Evolutionary conservation across 2,888 invertebrate species (phyloP).

Genomic region (Alsophila aescularia): DNA sequence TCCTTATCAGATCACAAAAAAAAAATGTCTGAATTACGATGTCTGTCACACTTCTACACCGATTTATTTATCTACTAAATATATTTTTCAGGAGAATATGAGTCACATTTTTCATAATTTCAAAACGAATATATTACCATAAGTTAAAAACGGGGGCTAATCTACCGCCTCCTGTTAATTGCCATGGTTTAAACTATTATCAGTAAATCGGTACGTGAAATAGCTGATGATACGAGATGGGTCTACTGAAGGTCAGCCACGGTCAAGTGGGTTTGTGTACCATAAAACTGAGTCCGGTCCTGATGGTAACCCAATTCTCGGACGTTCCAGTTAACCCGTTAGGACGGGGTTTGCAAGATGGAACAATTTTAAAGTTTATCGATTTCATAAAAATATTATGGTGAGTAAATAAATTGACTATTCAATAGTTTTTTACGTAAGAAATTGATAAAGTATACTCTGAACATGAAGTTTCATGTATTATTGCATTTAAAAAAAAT

Average conservation of each 20-base stretch:
- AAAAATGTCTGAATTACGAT: too few relatives aligned
- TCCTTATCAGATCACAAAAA: too few relatives aligned
- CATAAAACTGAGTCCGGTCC: slow-evolving; percentile 53
- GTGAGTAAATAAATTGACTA: too few relatives aligned
- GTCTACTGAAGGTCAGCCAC: slow-evolving; percentile 49
- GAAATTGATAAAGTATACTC: too few relatives aligned
- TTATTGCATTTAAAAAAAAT: too few relatives aligned
- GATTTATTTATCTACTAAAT: too few relatives aligned
- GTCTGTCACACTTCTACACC: too few relatives aligned
- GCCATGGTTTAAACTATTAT: background rate
- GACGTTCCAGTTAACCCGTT: slow-evolving; percentile 53
- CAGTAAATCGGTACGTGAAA: slow-evolving; percentile 1
- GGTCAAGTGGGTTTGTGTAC: slow-evolving; percentile 60
- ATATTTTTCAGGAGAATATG: too few relatives aligned
- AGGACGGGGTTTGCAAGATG: slow-evolving; percentile 46
- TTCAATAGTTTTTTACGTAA: too few relatives aligned
- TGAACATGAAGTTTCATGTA: too few relatives aligned
- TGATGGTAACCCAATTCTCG: slow-evolving; percentile 61
- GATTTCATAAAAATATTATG: too few relatives aligned
- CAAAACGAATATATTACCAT: background rate
- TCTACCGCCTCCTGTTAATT: slow-evolving; percentile 1
- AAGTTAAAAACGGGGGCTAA: background rate
- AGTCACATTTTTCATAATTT: too few relatives aligned
- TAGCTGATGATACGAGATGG: slow-evolving; percentile 7
- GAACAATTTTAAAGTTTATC: slow-evolving; percentile 7